Conservation (phyloP, 2,113 vertebrate genomes). For the Columbina picui region DNA sequence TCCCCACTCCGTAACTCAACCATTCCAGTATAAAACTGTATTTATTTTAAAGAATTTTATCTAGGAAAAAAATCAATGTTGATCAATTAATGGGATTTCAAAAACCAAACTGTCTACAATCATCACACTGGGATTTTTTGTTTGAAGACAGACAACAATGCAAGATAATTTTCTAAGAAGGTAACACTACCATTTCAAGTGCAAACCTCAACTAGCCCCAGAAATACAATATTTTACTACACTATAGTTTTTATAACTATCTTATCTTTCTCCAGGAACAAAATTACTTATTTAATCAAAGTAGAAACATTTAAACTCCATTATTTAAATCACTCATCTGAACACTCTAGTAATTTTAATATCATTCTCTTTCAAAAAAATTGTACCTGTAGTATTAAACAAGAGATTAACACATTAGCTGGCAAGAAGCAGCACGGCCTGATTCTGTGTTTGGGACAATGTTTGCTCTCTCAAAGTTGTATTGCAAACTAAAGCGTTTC, state of each 20-base stretch:
- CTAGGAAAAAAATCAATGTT: not conserved
- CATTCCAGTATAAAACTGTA: not conserved
- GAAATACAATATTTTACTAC: not conserved
- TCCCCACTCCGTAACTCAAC: not conserved
- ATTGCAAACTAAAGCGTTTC: not conserved
- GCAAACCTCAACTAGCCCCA: not conserved
- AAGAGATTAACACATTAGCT: not conserved
- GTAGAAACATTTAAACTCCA: not conserved
- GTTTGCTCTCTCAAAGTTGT: not conserved
- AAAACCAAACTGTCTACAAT: not conserved
- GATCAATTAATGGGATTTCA: not conserved
- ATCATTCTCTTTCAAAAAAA: not conserved
- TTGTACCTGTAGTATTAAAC: not conserved
- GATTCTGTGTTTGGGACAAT: rapidly evolving
- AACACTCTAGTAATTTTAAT: not conserved
- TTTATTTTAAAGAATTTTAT: not conserved
- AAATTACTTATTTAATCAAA: not conserved
- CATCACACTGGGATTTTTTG: not conserved
- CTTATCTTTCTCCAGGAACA: not conserved
- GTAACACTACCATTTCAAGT: not conserved
- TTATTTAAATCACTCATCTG: not conserved
- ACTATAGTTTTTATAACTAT: not conserved
- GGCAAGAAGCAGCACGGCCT: not conserved
- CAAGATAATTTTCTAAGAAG: not conserved
- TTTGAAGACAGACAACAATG: not conserved